phyloP scores from a whole-genome alignment of 2,113 vertebrate genomes.

The Mugil cephalus region DNA sequence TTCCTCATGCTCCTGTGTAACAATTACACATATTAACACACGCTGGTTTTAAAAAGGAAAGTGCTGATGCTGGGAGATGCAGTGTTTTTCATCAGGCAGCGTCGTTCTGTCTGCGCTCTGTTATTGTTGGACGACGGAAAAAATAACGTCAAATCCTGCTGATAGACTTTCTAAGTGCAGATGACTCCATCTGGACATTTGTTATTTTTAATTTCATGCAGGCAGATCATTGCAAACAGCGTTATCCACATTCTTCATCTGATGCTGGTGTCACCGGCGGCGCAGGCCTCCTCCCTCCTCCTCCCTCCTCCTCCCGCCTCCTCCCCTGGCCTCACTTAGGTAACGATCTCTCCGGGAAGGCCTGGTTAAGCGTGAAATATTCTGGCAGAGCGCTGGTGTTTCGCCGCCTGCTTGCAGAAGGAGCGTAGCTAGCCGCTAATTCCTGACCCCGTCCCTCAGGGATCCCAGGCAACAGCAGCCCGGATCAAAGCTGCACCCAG shows the following conservation, averaged over 20 bases:
- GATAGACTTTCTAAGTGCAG: constrained; percentile 22
- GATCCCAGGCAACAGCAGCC: constrained; percentile 50
- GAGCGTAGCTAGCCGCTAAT: constrained; percentile 32
- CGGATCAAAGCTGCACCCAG: constrained; percentile 36
- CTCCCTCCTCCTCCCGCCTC: no score
- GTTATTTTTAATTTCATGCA: constrained; percentile 61
- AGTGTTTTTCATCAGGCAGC: constrained; percentile 17
- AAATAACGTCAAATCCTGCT: constrained; percentile 4
- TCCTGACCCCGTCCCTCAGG: constrained; percentile 46
- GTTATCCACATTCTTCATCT: constrained; percentile 75
- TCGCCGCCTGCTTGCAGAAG: constrained; percentile 33
- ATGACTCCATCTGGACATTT: constrained; percentile 31
- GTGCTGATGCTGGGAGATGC: background rate
- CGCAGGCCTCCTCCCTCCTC: background rate
- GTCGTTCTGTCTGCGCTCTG: constrained; percentile 4
- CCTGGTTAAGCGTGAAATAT: constrained; percentile 53
- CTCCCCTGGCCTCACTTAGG: constrained; percentile 3
- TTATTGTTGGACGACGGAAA: constrained; percentile 17
- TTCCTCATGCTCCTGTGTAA: background rate
- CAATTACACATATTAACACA: constrained; percentile 1
- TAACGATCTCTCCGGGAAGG: constrained; percentile 33
- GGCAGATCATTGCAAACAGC: constrained; percentile 55
- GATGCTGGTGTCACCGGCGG: constrained; percentile 49
- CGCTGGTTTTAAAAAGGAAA: constrained; percentile 13
- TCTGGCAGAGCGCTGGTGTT: constrained; percentile 35